phyloP scores from a whole-genome alignment of 1,140 invertebrate species.

The Ptiloglossa arizonensis region DNA sequence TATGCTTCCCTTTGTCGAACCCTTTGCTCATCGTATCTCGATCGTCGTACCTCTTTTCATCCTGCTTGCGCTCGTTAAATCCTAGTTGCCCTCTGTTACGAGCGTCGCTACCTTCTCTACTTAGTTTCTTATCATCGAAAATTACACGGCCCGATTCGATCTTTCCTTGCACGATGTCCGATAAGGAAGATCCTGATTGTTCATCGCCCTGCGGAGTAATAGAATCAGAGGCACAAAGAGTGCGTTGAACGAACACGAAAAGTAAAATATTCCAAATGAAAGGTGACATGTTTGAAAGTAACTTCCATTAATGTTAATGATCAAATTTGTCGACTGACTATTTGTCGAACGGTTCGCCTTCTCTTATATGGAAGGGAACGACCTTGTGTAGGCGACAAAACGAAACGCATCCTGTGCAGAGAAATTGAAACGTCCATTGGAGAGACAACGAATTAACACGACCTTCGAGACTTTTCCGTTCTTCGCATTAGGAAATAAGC shows the following conservation, averaged over 20 bases:
- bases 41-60: slow-evolving; percentile 60
- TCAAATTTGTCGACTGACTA: slow-evolving; percentile 28
- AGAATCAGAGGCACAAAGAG: slow-evolving; percentile 16
- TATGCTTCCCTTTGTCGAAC: slow-evolving; percentile 59
- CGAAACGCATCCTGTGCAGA: slow-evolving; percentile 61
- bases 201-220: not conserved
- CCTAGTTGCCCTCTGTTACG: slow-evolving; percentile 48
- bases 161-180: slow-evolving; percentile 45
- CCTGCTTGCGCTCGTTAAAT: slow-evolving; percentile 47
- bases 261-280: not conserved
- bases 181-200: slow-evolving; percentile 20
- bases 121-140: slow-evolving; percentile 50
- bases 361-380: slow-evolving; percentile 58
- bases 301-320: not conserved
- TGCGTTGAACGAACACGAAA: not conserved
- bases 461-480: not conserved
- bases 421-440: not conserved
- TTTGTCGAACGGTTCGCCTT: not conserved
- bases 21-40: slow-evolving; percentile 52
- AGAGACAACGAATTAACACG: not conserved
- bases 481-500: not conserved
- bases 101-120: slow-evolving; percentile 39
- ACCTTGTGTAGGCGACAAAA: slow-evolving; percentile 54
- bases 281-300: not conserved
- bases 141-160: slow-evolving; percentile 35